These are phyloP conservation scores for Aurelia coerulea DNA, from an alignment of 30 jellyfish, hydroid and myxozoan species.

Conservation along the genomic window DNA sequence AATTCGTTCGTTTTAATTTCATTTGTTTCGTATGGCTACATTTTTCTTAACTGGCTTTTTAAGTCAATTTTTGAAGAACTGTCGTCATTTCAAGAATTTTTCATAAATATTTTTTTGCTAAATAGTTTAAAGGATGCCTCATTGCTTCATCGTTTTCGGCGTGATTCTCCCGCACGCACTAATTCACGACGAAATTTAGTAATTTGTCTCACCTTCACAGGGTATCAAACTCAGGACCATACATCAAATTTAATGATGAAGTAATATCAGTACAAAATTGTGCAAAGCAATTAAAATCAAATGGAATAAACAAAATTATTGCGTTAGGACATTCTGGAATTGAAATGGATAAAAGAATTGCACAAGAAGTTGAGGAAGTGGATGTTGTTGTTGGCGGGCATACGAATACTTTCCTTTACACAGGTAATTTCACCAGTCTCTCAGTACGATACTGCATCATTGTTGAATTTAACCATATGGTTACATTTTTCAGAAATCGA, in stretches of 20 bases:
- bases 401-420: constrained; percentile 76
- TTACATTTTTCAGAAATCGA: no score
- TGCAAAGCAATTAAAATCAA: constrained; percentile 22
- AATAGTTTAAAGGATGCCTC: no score
- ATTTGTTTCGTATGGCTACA: no score
- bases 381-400: constrained; percentile 92
- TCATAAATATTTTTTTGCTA: no score
- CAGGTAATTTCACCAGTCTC: constrained; percentile 38
- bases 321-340: constrained; percentile 92
- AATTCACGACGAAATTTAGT: no score
- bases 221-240: constrained; percentile 81
- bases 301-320: constrained; percentile 58
- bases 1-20: no score
- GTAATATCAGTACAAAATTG: constrained; percentile 50
- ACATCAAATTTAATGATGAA: constrained; percentile 67
- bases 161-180: background rate
- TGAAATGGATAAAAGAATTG: constrained; percentile 69
- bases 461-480: no score
- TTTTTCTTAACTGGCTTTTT: background rate
- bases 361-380: constrained; percentile 68
- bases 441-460: no score
- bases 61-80: background rate
- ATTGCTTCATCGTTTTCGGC: background rate
- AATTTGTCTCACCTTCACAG: constrained; percentile 1
- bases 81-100: background rate